Base-by-base conservation (phyloP, 2,888 invertebrate genomes). In the Cyrtodaria siliqua region DNA sequence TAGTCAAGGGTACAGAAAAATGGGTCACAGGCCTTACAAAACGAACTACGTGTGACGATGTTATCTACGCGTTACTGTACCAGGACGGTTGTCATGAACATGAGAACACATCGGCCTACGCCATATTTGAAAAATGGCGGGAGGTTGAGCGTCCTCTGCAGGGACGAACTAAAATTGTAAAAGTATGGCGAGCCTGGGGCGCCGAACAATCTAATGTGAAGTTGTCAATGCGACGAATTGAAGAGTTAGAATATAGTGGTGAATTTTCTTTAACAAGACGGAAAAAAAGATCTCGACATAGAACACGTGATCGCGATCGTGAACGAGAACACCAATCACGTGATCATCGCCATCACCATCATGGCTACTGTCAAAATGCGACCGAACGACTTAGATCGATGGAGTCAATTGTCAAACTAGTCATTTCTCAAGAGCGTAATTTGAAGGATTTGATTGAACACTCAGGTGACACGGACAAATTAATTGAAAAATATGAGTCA, bases 131-230 rank as follows among this genome's bases (percentile, higher is more conserved):
- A 96, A 96, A 86, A 96, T 97, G 91, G 96, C 96, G 93, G 72
- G 92, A 88, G 75, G 90, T 92, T 47, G 92, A 92, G 82, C 95
- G 95, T 86, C 96, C 95, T 60, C 93, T 96, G 82, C 96, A 95
- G 68, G 95, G 95, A 33, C 95, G 95, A 86, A 95, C 96, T 57
- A 95, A 95, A 69, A 96, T 97, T 78, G 93, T 96, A 69, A 96
- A 96, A 89, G 96, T 97, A 60, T 95, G 96, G 94, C 95, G 95
- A 75, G 96, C 96, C 27, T 97, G 97, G 97, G 96, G 96, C 68
- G 94, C 95, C 86, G 95, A 95, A 72, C 94, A 95, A 93, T 93
- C 94, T 88, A 95, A 96, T 92, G 95, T 93, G 0, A 87, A 89
- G 56, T 86, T 93, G 63, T 80, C 86, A n/a, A 86, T 93, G 79